Evolutionary conservation across 1,140 invertebrate species (phyloP).

Genomic region (Dendroctonus valens): DNA sequence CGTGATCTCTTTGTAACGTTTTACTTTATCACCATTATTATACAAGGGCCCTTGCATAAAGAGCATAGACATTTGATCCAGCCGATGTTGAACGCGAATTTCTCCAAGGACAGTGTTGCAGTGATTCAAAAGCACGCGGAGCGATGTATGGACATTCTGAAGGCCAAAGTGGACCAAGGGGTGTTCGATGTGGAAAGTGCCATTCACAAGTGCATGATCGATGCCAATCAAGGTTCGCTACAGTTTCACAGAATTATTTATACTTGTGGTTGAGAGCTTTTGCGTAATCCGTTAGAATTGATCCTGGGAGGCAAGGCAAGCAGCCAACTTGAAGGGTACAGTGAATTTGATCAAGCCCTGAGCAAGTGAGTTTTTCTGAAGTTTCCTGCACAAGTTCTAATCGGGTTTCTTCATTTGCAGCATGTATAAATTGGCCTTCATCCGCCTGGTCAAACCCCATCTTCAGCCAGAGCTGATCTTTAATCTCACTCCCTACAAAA

Average conservation of each 20-base stretch:
- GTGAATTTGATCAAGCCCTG: slow-evolving; percentile 15
- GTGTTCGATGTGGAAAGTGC: slow-evolving; percentile 23
- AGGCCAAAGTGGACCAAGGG: slow-evolving; percentile 12
- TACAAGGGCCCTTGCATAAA: no score
- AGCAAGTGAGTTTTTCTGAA: slow-evolving; percentile 20
- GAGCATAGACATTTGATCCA: no score
- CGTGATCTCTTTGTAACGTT: no score
- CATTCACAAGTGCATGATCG: slow-evolving; percentile 26
- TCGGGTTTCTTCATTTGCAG: slow-evolving; percentile 16
- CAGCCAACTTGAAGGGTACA: slow-evolving; percentile 16
- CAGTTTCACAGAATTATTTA: not conserved
- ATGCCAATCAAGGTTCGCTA: slow-evolving; percentile 27
- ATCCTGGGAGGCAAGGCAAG: slow-evolving; percentile 18
- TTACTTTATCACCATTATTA: no score
- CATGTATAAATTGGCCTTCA: slow-evolving; percentile 21
- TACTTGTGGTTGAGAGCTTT: not conserved
- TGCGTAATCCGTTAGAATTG: slow-evolving; percentile 19
- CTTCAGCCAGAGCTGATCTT: slow-evolving; percentile 30
- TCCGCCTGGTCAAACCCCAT: slow-evolving; percentile 30
- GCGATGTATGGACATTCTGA: slow-evolving; percentile 28
- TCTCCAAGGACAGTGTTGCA: not conserved
- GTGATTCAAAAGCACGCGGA: slow-evolving; percentile 27
- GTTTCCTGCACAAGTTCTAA: not conserved
- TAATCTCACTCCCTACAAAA: slow-evolving; percentile 26
- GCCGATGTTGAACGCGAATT: not conserved